Base-by-base conservation (phyloP, 2,797 vertebrate species). In the Megaceryle alcyon region DNA sequence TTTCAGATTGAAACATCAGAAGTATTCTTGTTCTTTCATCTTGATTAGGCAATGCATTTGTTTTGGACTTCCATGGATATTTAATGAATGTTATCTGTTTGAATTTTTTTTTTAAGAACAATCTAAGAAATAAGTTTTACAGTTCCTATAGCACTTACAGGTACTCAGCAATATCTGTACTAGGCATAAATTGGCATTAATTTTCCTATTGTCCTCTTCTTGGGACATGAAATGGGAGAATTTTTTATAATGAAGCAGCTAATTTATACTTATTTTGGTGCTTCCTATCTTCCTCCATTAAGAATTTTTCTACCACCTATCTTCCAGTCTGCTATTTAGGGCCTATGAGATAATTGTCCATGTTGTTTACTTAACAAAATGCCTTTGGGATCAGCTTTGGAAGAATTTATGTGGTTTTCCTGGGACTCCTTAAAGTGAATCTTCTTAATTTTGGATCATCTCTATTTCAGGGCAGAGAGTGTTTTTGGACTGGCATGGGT, bases 1-100 rank as follows among this genome's bases (percentile, higher is more conserved):
- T 98, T 97, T 96, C 95, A 97, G 90, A 98, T 97, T 97, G 97
- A 97, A 97, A 97, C 97, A 97, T 96, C 96, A 96, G 81, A 97
- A 89, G 92, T 93, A 94, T 79, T 90, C 69, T 94, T 93, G 60
- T 80, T 92, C 94, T 97, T 98, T 98, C 91, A 97, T 98, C 97
- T 97, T 97, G 92, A 93, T 97, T 96, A 97, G 83, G 65, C 95
- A 97, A 79, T 94, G 80, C 92, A 88, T 97, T 97, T 97, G 78
- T 95, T 97, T 97, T 93, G 92, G 93, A 94, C 96, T 97, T 97
- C 90, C 66, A 92, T 94, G 57, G 94, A 53, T 73, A 95, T 96
- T 96, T 95, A 96, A 91, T 90, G 54, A 78, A 37, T 20, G 6
- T 84, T 83, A 95, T 97, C 90, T 95, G 31, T 91, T 95, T 94